Conservation (phyloP, 2,797 vertebrate species). For the Capromys pilorides region DNA sequence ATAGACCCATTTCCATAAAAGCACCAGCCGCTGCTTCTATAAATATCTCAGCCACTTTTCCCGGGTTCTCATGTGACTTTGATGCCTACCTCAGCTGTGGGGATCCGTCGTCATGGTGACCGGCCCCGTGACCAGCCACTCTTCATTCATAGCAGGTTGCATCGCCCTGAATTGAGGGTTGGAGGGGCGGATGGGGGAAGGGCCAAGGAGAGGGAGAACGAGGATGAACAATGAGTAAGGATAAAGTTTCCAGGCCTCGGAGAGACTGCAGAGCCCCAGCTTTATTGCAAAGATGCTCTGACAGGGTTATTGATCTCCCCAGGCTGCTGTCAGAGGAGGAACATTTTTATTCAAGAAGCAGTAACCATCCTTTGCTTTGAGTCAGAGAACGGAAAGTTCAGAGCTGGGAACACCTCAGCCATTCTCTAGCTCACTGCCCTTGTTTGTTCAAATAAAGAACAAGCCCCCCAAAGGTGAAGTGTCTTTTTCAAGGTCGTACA, state of each 20-base stretch:
- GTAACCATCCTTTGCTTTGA: slow-evolving; percentile 31
- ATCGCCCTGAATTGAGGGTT: slow-evolving; percentile 31
- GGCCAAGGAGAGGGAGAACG: neutral
- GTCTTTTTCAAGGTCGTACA: slow-evolving; percentile 58
- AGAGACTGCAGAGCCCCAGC: slow-evolving; percentile 54
- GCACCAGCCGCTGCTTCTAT: slow-evolving; percentile 86
- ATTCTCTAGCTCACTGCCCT: neutral
- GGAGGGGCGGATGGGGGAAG: neutral
- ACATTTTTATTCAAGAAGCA: neutral
- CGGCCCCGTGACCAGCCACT: slow-evolving; percentile 80
- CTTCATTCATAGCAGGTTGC: slow-evolving; percentile 83
- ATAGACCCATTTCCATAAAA: slow-evolving; percentile 85
- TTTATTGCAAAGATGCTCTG: neutral
- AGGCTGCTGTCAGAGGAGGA: neutral
- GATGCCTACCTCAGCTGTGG: slow-evolving; percentile 82
- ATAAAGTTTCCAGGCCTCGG: neutral
- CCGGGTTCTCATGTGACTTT: slow-evolving; percentile 86
- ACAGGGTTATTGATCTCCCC: slow-evolving; percentile 43
- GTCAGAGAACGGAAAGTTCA: slow-evolving; percentile 48
- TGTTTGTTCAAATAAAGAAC: neutral
- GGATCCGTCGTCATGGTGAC: slow-evolving; percentile 87
- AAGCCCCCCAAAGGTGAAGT: neutral
- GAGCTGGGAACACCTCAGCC: neutral
- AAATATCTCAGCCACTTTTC: slow-evolving; percentile 87
- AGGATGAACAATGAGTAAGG: slow-evolving; percentile 28